These are phyloP conservation scores for Nymphalis urticae DNA, from an alignment of 2,888 invertebrate genomes.

Conservation along the genomic window DNA sequence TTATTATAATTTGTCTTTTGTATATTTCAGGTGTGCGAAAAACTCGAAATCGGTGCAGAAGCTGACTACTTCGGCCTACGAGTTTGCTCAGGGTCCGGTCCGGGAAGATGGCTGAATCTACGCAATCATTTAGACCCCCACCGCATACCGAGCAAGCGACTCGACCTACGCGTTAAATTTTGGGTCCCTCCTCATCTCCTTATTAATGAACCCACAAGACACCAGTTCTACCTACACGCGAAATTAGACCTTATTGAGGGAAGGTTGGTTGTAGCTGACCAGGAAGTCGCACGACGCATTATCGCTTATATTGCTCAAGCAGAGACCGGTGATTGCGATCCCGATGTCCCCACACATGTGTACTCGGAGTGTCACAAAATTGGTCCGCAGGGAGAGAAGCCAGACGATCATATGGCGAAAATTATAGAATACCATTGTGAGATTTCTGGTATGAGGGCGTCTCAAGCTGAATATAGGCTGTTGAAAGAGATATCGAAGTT, in stretches of 20 bases:
- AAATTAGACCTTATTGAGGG: slow-evolving; percentile 88
- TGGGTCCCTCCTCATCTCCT: slow-evolving; percentile 95
- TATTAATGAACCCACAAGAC: slow-evolving; percentile 91
- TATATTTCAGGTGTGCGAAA: slow-evolving; percentile 89
- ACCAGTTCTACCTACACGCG: slow-evolving; percentile 93
- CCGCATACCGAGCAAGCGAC: slow-evolving; percentile 84
- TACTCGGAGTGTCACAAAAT: slow-evolving; percentile 85
- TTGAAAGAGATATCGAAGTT: slow-evolving; percentile 90
- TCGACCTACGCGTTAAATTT: slow-evolving; percentile 91
- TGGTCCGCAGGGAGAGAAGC: slow-evolving; percentile 82
- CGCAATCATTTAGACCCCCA: slow-evolving; percentile 90
- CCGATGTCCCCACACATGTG: slow-evolving; percentile 80
- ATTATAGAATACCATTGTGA: slow-evolving; percentile 84
- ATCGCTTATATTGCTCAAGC: slow-evolving; percentile 89
- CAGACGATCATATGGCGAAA: slow-evolving; percentile 83
- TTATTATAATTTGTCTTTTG: background rate
- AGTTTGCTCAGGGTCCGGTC: slow-evolving; percentile 80
- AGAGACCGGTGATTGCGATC: slow-evolving; percentile 87
- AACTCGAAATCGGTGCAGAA: slow-evolving; percentile 90
- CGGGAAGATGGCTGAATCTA: slow-evolving; percentile 92
- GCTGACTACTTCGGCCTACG: slow-evolving; percentile 95
- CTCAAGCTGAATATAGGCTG: slow-evolving; percentile 92
- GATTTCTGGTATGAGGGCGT: slow-evolving; percentile 84
- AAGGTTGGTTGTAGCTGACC: slow-evolving; percentile 85
- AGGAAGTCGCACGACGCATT: slow-evolving; percentile 85